These are phyloP conservation scores for Plagiodera versicolora DNA, from an alignment of 2,888 invertebrate species.

Conservation along the genomic window DNA sequence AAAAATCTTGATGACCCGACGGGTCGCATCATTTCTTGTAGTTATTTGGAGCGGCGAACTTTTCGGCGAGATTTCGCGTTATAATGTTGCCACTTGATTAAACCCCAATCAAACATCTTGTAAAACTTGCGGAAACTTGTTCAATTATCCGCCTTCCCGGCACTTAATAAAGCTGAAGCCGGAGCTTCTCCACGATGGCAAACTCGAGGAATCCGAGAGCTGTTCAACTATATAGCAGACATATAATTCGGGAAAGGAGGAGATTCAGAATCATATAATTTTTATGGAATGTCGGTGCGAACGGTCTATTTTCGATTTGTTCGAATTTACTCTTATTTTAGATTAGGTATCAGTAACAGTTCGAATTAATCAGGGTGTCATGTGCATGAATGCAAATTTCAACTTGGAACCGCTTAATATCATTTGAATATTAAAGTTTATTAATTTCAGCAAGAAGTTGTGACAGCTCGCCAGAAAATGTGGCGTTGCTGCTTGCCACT, in stretches of 20 bases:
- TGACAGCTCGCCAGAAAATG: too few relatives aligned
- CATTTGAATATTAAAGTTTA: too few relatives aligned
- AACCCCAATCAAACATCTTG: conserved; percentile 33
- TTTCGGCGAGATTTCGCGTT: conserved; percentile 19
- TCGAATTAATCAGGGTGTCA: too few relatives aligned
- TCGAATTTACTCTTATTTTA: too few relatives aligned
- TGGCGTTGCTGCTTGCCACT: too few relatives aligned
- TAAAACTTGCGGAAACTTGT: conserved; percentile 33
- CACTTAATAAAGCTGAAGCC: conserved; percentile 32
- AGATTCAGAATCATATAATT: not conserved
- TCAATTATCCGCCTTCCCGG: conserved; percentile 34
- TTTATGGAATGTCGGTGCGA: too few relatives aligned
- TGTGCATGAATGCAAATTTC: too few relatives aligned
- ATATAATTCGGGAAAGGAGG: not conserved
- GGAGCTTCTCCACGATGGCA: conserved; percentile 24
- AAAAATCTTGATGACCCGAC: conserved; percentile 1
- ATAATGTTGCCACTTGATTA: conserved; percentile 35
- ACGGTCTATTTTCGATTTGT: too few relatives aligned
- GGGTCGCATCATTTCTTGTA: conserved; percentile 6
- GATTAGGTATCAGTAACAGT: too few relatives aligned
- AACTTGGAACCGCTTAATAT: too few relatives aligned
- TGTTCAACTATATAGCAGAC: not conserved
- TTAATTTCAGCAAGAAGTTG: too few relatives aligned
- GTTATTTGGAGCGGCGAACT: conserved; percentile 27
- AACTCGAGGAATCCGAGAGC: conserved; percentile 19